phyloP scores from a whole-genome alignment of 2,113 vertebrate species.

The Willisornis vidua region DNA sequence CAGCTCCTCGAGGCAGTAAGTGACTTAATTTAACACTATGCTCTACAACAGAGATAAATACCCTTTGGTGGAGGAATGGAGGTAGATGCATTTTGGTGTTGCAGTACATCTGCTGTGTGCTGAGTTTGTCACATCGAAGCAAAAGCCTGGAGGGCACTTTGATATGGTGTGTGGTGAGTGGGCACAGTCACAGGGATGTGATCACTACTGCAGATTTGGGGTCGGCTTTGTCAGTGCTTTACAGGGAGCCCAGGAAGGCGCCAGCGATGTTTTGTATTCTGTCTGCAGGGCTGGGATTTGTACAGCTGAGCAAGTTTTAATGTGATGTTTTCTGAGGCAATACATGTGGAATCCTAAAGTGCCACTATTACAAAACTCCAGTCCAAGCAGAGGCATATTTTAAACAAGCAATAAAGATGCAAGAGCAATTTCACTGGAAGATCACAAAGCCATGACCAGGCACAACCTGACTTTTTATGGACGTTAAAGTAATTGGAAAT shows the following conservation, averaged over 20 bases:
- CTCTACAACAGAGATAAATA: not conserved
- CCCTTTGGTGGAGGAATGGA: not conserved
- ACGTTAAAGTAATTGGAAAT: conserved; percentile 22
- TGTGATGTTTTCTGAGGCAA: conserved; percentile 25
- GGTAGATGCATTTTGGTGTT: not conserved
- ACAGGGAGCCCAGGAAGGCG: conserved; percentile 6
- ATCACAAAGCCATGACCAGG: not conserved
- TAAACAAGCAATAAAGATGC: conserved; percentile 48
- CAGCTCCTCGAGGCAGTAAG: not conserved
- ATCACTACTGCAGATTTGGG: not conserved
- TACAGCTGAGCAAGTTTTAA: conserved; percentile 51
- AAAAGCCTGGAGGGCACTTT: not conserved
- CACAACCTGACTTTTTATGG: conserved; percentile 1
- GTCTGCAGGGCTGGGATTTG: conserved; percentile 24
- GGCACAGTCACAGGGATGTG: not conserved
- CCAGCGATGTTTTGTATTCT: not conserved
- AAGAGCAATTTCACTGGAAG: not conserved
- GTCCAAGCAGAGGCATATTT: conserved; percentile 5
- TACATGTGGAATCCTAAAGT: not conserved
- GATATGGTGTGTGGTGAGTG: accelerated
- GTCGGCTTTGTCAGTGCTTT: not conserved
- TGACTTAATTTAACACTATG: not conserved
- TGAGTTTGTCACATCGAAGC: not conserved
- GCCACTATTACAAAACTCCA: not conserved
- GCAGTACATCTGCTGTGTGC: not conserved